These are phyloP conservation scores for Bradypodion pumilum DNA, from an alignment of 2,797 vertebrate species.

Conservation along the genomic window DNA sequence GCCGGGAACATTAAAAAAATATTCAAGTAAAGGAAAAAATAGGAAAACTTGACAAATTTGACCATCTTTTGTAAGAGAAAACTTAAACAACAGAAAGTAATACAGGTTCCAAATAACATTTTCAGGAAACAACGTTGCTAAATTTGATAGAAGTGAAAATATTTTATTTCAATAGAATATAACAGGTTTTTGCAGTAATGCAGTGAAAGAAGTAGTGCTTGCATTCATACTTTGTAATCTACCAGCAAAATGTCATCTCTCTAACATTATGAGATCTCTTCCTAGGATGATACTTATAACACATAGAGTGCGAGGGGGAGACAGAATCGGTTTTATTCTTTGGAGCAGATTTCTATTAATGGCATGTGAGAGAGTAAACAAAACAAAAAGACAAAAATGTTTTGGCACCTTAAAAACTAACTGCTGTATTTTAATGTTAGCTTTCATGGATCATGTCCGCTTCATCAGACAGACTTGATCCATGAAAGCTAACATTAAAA, in stretches of 20 bases:
- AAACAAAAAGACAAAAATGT: too few species aligned
- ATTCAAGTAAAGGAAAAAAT: conserved; percentile 42
- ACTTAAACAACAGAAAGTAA: conserved; percentile 43
- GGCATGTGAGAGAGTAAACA: too few species aligned
- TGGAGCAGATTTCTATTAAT: conserved; percentile 19
- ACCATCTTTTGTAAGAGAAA: conserved; percentile 37
- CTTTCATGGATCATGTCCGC: too few species aligned
- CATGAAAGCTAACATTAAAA: too few species aligned
- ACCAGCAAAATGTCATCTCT: conserved; percentile 42
- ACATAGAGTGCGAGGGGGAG: not conserved
- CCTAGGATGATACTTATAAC: conserved; percentile 26
- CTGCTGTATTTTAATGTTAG: too few species aligned
- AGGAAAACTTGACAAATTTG: conserved; percentile 45
- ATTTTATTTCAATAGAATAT: conserved; percentile 26
- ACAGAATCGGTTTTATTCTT: not conserved
- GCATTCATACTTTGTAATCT: conserved; percentile 47
- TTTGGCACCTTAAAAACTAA: too few species aligned
- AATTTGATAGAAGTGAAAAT: not conserved
- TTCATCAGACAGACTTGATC: too few species aligned
- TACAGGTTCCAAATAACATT: conserved; percentile 34
- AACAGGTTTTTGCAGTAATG: conserved; percentile 19
- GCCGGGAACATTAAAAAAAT: conserved; percentile 31
- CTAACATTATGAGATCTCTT: conserved; percentile 25
- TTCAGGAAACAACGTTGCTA: conserved; percentile 25
- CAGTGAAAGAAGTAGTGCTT: conserved; percentile 22